Conservation (phyloP, 2,797 vertebrate species). For the Cyprinella venusta region DNA sequence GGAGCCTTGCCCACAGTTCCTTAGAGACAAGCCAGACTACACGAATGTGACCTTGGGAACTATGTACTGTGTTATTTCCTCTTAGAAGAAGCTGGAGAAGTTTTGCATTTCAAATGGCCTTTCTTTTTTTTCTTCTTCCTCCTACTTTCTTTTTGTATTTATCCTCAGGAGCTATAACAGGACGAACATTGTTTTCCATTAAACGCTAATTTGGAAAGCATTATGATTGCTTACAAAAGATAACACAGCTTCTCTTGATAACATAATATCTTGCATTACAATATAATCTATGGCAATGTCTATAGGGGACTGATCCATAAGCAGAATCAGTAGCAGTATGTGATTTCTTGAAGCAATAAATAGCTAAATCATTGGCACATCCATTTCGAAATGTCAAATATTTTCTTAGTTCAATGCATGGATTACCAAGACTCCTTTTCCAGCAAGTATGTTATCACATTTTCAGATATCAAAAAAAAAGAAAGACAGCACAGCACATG, state of each 20-base stretch:
- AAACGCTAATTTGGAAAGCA: neutral
- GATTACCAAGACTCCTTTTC: constrained; percentile 34
- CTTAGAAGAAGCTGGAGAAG: constrained; percentile 2
- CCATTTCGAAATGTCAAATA: constrained; percentile 23
- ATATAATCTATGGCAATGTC: neutral
- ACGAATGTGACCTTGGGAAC: constrained; percentile 53
- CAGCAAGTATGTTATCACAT: constrained; percentile 49
- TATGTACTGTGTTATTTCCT: constrained; percentile 42
- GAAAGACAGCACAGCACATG: neutral
- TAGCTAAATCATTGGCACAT: neutral
- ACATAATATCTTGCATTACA: neutral
- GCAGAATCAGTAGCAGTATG: neutral
- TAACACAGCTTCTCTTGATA: neutral
- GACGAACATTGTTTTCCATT: neutral
- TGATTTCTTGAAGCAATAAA: constrained; percentile 3
- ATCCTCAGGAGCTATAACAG: neutral
- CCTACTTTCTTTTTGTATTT: neutral
- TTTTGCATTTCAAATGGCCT: constrained; percentile 39
- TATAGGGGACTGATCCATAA: neutral
- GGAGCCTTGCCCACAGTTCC: constrained; percentile 38
- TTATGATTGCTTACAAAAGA: neutral
- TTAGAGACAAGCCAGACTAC: constrained; percentile 33
- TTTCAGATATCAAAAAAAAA: constrained; percentile 44
- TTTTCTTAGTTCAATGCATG: constrained; percentile 14
- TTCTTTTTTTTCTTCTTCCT: neutral